These are phyloP conservation scores for Cosmia trapezina DNA, from an alignment of 2,888 invertebrate species.

Conservation along the genomic window DNA sequence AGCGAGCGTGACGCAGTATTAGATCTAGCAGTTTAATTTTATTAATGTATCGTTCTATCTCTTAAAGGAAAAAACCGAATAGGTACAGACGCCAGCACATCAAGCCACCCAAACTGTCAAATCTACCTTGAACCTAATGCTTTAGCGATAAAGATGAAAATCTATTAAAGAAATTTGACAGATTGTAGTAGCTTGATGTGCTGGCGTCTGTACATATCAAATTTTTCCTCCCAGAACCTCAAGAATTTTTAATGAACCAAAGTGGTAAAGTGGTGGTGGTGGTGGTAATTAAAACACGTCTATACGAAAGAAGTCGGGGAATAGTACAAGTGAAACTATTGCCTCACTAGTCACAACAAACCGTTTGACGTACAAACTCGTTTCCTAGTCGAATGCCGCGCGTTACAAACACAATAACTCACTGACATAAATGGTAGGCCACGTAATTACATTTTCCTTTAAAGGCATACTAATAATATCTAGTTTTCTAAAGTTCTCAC, in stretches of 20 bases:
- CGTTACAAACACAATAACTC: constrained; percentile 66
- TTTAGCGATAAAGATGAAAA: too few relatives aligned
- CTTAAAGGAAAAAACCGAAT: background rate
- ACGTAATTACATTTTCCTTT: constrained; percentile 77
- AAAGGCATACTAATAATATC: constrained; percentile 70
- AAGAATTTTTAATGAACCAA: constrained; percentile 3
- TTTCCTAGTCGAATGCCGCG: constrained; percentile 72
- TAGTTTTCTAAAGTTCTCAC: constrained; percentile 72
- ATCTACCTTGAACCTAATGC: too few relatives aligned
- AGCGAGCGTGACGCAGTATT: constrained; percentile 10
- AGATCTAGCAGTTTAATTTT: constrained; percentile 5
- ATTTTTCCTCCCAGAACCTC: background rate
- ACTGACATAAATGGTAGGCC: constrained; percentile 67
- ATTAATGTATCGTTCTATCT: constrained; percentile 18
- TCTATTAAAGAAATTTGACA: too few relatives aligned
- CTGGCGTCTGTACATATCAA: too few relatives aligned
- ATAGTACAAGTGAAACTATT: constrained; percentile 41
- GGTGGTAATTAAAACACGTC: constrained; percentile 34
- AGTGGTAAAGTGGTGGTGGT: too few relatives aligned
- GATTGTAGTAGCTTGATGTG: too few relatives aligned
- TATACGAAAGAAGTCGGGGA: constrained; percentile 34
- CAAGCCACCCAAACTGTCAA: too few relatives aligned
- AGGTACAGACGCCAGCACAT: too few relatives aligned
- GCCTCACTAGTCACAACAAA: constrained; percentile 52
- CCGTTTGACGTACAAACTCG: constrained; percentile 61